A percentile compares a stretch with the other conserved stretches of the same genome.
These are phyloP conservation scores for Thalassaphorura encarpata DNA, from an alignment of 1,140 invertebrate species.

Conservation along the genomic window DNA sequence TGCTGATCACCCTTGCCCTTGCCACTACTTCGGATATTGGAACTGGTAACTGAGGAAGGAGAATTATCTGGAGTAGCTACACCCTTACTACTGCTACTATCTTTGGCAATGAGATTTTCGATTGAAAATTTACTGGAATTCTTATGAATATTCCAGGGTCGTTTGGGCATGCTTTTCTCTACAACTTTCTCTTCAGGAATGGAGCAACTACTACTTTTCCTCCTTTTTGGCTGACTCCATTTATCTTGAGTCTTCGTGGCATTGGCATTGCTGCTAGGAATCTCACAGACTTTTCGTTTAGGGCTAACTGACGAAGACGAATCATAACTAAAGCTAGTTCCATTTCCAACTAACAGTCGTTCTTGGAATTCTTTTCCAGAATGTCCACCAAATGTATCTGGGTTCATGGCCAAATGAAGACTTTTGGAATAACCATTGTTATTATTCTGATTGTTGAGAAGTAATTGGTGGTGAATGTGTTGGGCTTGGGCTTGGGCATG, in stretches of 20 bases:
- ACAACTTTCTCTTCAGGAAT: neutral
- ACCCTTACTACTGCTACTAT: constrained; percentile 11
- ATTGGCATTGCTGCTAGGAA: neutral
- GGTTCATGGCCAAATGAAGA: no score
- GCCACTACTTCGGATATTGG: neutral
- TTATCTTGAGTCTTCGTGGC: neutral
- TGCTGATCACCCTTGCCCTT: neutral
- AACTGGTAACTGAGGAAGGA: neutral
- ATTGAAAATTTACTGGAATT: constrained; percentile 33
- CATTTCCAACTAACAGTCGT: no score
- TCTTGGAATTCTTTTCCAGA: no score
- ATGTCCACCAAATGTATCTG: no score
- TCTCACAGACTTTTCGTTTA: neutral
- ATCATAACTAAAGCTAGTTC: neutral
- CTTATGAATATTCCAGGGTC: constrained; percentile 5
- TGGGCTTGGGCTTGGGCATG: constrained; percentile 10
- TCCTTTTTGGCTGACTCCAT: neutral
- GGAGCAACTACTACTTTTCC: neutral
- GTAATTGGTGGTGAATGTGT: constrained; percentile 18
- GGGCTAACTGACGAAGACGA: neutral
- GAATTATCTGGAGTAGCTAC: constrained; percentile 15
- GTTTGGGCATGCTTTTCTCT: neutral
- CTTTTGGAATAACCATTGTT: constrained; percentile 13
- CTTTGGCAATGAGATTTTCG: constrained; percentile 33
- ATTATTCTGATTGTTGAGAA: constrained; percentile 20